Evolutionary conservation across 2,797 vertebrate species (phyloP).

Genomic region (Masticophis lateralis): DNA sequence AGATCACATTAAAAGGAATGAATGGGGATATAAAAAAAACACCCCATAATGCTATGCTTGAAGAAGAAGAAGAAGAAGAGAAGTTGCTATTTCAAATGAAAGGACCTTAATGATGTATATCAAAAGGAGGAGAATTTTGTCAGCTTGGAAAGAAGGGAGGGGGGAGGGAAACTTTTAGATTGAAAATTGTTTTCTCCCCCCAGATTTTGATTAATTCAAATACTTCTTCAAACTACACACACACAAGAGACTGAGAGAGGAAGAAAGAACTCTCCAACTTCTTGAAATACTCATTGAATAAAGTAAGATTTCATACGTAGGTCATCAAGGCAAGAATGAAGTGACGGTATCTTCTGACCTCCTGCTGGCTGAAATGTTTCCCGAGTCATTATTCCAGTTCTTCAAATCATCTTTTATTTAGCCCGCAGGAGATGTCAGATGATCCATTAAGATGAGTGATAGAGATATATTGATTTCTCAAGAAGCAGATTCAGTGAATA

Average conservation of each 20-base stretch:
- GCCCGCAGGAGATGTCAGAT: neutral
- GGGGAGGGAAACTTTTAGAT: neutral
- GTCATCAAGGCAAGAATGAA: neutral
- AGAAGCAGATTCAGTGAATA: neutral
- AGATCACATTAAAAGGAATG: constrained; percentile 15
- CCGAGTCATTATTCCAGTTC: neutral
- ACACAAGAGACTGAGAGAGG: neutral
- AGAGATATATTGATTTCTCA: neutral
- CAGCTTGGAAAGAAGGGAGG: neutral
- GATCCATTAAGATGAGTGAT: neutral
- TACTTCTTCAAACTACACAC: neutral
- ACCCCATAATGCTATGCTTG: neutral
- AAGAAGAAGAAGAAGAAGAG: constrained; percentile 32
- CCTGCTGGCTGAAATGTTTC: neutral
- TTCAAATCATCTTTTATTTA: neutral
- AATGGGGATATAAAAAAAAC: constrained; percentile 20
- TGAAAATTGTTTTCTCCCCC: neutral
- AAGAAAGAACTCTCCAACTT: neutral
- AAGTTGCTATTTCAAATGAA: constrained; percentile 20
- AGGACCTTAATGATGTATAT: constrained; percentile 6
- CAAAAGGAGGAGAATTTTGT: constrained; percentile 22
- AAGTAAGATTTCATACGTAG: neutral
- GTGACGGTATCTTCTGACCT: neutral
- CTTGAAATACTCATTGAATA: neutral
- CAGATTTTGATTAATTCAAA: neutral